Base-by-base conservation (phyloP, 1,140 invertebrate species). In the Artemia franciscana region DNA sequence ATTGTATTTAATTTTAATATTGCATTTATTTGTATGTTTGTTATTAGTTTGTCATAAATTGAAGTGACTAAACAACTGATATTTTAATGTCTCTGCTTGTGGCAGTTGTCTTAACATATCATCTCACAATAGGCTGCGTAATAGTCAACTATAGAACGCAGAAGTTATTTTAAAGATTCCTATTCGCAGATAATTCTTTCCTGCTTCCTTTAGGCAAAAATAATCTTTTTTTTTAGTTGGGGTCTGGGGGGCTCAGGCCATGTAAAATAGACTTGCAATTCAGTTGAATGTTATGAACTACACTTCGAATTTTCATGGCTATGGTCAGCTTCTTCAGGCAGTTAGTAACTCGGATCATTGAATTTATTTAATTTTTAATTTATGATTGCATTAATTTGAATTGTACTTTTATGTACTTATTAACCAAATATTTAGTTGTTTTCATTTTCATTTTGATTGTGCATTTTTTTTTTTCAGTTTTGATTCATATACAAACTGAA, bases 251-350 rank as follows among this genome's bases (percentile, higher is more conserved):
- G n/a, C n/a, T n/a, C n/a, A n/a, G n/a, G n/a, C n/a, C n/a, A n/a
- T n/a, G n/a, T n/a, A n/a, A 2, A 94, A 98, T 71, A 78, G 94
- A 67, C 84, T 98, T 67, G 83, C 86, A 7, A 90, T 90, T 4
- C 98, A 98, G 73, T 75, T 99, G 23, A 82, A 85, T 9, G 94
- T 99, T 62, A 98, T 99, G 92, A 88, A 73, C 64, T 97, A 96
- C 71, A 96, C 99, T 78, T 90, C 89, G 21, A 97, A 93, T 73
- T 98, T 97, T 76, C 84, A 85, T 66, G 93, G 98, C 70, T 93
- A 86, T 71, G 76, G 95, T 9, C 88, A 95, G 72, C 75, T 91
- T 1, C 85, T 97, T 66, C 86, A 86, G 60, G 94, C 91, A 57
- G 86, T 89, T 73, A 79, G 78, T 78, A 66, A 26, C 62, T 23